A percentile compares a stretch with the other conserved stretches of the same genome.
These are phyloP conservation scores for Xestobium rufovillosum DNA, from an alignment of 2,888 invertebrate species.

Conservation along the genomic window DNA sequence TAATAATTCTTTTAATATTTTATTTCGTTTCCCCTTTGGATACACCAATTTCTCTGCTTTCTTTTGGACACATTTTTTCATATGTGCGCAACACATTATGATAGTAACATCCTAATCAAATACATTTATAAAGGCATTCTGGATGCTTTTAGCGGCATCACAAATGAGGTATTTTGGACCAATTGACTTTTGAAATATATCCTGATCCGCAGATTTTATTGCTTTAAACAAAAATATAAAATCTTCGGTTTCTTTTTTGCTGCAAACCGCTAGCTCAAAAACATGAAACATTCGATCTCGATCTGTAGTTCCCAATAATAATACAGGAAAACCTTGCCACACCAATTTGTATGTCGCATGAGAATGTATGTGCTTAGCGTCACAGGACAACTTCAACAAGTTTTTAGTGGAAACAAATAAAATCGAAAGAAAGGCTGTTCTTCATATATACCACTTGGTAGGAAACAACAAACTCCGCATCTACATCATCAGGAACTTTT, in stretches of 20 bases:
- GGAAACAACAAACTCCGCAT: conserved; percentile 12
- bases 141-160: too few species aligned
- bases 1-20: conserved; percentile 9
- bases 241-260: conserved; percentile 15
- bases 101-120: too few species aligned
- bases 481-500: conserved; percentile 13
- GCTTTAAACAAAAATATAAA: conserved; percentile 15
- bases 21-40: conserved; percentile 6
- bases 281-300: conserved; percentile 12
- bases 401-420: too few species aligned
- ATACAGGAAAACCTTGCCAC: conserved; percentile 14
- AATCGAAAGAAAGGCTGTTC: conserved; percentile 14
- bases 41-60: conserved; percentile 8
- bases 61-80: too few species aligned
- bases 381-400: not conserved
- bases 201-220: conserved; percentile 6
- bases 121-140: too few species aligned
- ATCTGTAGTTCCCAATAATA: conserved; percentile 12
- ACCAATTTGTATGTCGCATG: too few species aligned
- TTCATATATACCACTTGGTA: conserved; percentile 11
- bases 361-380: conserved; percentile 12
- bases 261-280: conserved; percentile 15
- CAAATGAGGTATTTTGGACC: too few species aligned
- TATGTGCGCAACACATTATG: too few species aligned
- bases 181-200: not conserved